Percentiles rank a stretch among this genome's conserved stretches.
Conservation (phyloP, 2,113 vertebrate species). For the Caranx melampygus region DNA sequence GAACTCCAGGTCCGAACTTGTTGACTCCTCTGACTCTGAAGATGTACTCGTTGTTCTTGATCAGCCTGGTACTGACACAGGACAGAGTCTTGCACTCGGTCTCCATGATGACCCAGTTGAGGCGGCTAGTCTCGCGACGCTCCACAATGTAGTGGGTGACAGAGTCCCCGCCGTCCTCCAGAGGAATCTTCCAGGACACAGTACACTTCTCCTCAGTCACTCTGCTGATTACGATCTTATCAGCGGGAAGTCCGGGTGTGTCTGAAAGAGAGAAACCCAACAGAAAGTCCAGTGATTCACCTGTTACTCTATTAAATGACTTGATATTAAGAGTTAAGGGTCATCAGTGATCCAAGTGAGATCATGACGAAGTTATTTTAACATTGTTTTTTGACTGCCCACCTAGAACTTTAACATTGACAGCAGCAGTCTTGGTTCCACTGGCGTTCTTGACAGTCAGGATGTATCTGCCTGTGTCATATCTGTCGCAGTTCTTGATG, state of each 20-base stretch:
- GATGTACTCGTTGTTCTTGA: conserved; percentile 98
- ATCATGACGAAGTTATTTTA: no score
- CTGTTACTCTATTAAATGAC: background rate
- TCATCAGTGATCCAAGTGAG: background rate
- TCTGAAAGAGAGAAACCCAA: conserved; percentile 78
- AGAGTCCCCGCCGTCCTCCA: conserved; percentile 93
- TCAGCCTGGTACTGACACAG: conserved; percentile 90
- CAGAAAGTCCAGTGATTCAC: background rate
- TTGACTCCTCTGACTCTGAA: conserved; percentile 97
- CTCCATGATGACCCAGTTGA: conserved; percentile 97
- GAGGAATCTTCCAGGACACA: conserved; percentile 92
- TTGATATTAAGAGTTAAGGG: background rate
- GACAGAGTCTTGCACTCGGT: conserved; percentile 94
- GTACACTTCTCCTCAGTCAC: conserved; percentile 98
- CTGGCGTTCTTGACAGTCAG: conserved; percentile 96
- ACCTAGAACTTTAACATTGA: conserved; percentile 97
- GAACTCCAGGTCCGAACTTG: conserved; percentile 93
- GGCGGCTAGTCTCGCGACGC: conserved; percentile 96
- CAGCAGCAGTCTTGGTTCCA: conserved; percentile 91
- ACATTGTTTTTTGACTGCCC: conserved; percentile 59
- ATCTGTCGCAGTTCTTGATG: conserved; percentile 96
- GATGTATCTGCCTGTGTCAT: conserved; percentile 93
- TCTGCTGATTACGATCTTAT: conserved; percentile 90
- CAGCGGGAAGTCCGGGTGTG: conserved; percentile 92
- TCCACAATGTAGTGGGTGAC: conserved; percentile 94